A percentile compares a stretch with the other conserved stretches of the same genome.
phyloP scores from a whole-genome alignment of 2,113 vertebrate genomes.

The Varanus salvator region DNA sequence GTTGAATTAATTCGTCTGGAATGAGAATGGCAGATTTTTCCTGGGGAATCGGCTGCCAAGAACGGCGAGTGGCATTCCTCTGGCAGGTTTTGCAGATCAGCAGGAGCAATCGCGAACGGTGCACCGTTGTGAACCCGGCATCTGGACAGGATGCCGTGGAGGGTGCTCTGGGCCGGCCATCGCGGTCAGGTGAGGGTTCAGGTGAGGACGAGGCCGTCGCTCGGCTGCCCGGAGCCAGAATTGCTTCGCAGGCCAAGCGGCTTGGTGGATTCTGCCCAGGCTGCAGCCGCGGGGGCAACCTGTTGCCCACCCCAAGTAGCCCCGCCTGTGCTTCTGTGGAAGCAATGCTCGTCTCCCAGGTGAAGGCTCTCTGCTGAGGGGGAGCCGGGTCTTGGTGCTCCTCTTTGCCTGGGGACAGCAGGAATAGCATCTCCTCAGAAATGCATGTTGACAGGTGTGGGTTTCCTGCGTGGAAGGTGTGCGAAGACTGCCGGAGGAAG shows the following conservation, averaged over 20 bases:
- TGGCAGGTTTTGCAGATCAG: neutral
- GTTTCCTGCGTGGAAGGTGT: neutral
- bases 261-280: neutral
- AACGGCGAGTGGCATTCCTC: neutral
- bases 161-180: neutral
- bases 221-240: neutral
- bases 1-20: neutral
- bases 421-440: fast-evolving
- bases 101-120: neutral
- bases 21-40: neutral
- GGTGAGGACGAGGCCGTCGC: too few species aligned
- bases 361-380: neutral
- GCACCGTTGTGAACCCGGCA: neutral
- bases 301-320: neutral
- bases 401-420: neutral
- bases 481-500: neutral
- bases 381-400: neutral
- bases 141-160: neutral
- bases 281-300: neutral
- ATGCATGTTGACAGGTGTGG: neutral
- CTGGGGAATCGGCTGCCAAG: neutral
- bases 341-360: fast-evolving
- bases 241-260: neutral
- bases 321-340: neutral
- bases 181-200: neutral